Evolutionary conservation across 1,140 invertebrate genomes (phyloP).

Genomic region (Bombus sylvicola): DNA sequence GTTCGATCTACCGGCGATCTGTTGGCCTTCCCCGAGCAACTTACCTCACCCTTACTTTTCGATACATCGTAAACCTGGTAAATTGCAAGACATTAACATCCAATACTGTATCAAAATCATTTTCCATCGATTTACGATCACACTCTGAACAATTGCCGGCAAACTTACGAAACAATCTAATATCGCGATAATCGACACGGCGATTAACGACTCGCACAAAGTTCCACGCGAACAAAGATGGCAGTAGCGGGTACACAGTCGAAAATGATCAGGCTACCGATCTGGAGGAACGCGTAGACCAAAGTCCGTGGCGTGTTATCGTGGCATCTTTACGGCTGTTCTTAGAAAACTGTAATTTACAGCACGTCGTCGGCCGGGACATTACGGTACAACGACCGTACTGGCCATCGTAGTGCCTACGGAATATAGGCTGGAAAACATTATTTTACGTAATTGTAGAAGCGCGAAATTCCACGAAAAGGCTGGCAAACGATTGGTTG

Average conservation of each 20-base stretch:
- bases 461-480: slow-evolving; percentile 52
- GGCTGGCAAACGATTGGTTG: background rate
- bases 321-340: slow-evolving; percentile 53
- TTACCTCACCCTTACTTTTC: too few relatives aligned
- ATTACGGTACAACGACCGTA: slow-evolving; percentile 45
- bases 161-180: background rate
- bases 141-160: background rate
- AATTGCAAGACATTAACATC: background rate
- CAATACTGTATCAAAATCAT: background rate
- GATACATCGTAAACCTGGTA: background rate
- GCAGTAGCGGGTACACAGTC: background rate
- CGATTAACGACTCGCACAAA: background rate
- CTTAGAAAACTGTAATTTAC: slow-evolving; percentile 54
- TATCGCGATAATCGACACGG: background rate
- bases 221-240: background rate
- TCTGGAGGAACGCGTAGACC: background rate
- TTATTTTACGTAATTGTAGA: slow-evolving; percentile 53
- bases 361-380: slow-evolving; percentile 29
- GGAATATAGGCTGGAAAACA: slow-evolving; percentile 25
- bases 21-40: background rate
- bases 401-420: background rate
- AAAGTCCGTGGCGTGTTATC: background rate
- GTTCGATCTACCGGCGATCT: slow-evolving; percentile 17
- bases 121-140: background rate
- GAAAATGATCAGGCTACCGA: background rate